A percentile compares a stretch with the other conserved stretches of the same genome.
Conservation (phyloP, 2,888 invertebrate species). For the Chymomyza amoena region DNA sequence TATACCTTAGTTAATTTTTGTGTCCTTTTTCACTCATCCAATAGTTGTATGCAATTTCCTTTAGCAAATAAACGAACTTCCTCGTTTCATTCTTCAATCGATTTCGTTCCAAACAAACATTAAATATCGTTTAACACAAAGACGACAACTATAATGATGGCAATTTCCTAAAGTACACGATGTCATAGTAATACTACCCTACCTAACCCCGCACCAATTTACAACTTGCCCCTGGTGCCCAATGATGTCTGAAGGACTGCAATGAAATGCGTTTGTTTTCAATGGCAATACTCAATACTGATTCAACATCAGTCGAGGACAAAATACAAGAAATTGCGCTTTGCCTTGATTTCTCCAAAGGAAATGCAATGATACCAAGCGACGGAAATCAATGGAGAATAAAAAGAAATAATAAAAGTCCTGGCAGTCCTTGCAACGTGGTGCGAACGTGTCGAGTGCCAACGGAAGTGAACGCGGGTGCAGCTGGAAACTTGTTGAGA, state of each 20-base stretch:
- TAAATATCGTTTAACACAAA: constrained; percentile 68
- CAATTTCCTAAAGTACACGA: constrained; percentile 74
- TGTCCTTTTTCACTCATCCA: not conserved
- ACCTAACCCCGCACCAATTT: not conserved
- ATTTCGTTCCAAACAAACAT: constrained; percentile 68
- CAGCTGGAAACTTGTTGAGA: constrained; percentile 48
- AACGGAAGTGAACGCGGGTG: not conserved
- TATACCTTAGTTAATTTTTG: not conserved
- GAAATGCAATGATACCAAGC: constrained; percentile 68
- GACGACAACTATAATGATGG: constrained; percentile 70
- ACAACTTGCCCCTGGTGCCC: constrained; percentile 20
- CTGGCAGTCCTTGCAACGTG: constrained; percentile 5
- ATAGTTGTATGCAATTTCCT: not conserved
- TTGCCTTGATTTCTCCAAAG: constrained; percentile 59
- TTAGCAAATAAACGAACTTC: constrained; percentile 10
- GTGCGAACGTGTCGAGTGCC: constrained; percentile 1
- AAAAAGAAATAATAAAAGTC: constrained; percentile 21
- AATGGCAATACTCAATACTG: constrained; percentile 29
- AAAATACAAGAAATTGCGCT: constrained; percentile 70
- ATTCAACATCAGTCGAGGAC: constrained; percentile 34
- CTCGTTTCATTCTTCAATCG: constrained; percentile 51
- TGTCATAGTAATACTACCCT: constrained; percentile 23
- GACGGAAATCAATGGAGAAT: constrained; percentile 17
- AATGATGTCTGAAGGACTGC: constrained; percentile 23
- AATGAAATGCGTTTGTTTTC: constrained; percentile 34